phyloP scores from a whole-genome alignment of 2,113 vertebrate species.

The Malurus elegans region DNA sequence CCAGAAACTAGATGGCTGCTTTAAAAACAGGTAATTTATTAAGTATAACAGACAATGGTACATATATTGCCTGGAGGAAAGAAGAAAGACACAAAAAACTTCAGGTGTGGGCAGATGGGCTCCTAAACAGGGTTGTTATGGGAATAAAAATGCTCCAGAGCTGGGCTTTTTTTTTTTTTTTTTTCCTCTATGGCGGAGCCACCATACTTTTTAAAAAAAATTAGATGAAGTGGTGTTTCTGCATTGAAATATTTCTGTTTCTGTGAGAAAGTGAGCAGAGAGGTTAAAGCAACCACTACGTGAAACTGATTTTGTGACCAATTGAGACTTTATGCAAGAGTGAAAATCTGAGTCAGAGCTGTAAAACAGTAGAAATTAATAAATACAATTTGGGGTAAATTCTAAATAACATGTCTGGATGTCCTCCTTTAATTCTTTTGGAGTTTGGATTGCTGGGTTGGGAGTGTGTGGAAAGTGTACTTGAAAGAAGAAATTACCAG shows the following conservation, averaged over 20 bases:
- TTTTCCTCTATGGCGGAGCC: neutral
- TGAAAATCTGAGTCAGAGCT: neutral
- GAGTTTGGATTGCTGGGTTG: neutral
- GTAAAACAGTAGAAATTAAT: neutral
- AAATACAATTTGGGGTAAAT: neutral
- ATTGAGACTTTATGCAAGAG: neutral
- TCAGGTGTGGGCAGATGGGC: neutral
- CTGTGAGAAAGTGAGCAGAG: neutral
- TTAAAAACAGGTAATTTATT: neutral
- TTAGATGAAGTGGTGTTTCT: neutral
- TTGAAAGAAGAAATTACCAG: neutral
- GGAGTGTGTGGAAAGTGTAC: rapidly evolving
- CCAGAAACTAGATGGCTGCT: neutral
- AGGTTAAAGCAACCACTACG: neutral
- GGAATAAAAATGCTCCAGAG: neutral
- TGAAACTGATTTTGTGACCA: rapidly evolving
- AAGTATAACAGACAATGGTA: neutral
- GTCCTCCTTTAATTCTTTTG: neutral
- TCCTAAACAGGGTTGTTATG: neutral
- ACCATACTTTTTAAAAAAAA: neutral
- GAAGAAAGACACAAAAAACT: neutral
- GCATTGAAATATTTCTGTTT: neutral
- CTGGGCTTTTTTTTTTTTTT: neutral
- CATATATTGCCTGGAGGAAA: neutral
- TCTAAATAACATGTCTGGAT: too few species aligned